These are phyloP conservation scores for Brachycybe producta DNA, from an alignment of 2,888 invertebrate genomes.

Conservation along the genomic window DNA sequence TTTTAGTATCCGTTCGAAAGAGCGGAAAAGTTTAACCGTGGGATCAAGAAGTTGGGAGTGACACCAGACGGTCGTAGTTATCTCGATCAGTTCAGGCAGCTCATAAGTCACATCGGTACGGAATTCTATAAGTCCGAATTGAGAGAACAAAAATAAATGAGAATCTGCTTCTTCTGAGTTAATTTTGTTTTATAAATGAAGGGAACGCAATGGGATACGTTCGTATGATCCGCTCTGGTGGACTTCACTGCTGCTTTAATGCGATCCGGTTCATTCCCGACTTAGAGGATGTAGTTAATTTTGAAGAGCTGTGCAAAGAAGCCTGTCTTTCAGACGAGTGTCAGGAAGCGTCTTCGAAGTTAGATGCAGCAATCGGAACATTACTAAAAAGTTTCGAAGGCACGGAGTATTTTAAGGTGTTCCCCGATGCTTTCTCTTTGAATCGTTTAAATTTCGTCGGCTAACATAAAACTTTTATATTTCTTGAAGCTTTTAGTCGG, in stretches of 20 bases:
- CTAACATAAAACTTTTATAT: background rate
- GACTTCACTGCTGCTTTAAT: conserved; percentile 79
- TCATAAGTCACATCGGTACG: conserved; percentile 82
- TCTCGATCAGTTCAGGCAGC: conserved; percentile 79
- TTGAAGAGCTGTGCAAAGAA: conserved; percentile 49
- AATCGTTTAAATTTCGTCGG: background rate
- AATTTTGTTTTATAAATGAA: conserved; percentile 25
- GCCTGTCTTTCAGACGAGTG: conserved; percentile 47
- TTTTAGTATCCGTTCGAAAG: conserved; percentile 59
- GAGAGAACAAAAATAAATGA: too few relatives aligned
- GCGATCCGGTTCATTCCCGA: conserved; percentile 80
- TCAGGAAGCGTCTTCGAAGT: conserved; percentile 51
- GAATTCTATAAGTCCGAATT: conserved; percentile 2
- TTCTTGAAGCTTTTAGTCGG: conserved; percentile 61
- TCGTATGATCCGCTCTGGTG: conserved; percentile 82
- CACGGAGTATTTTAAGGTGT: conserved; percentile 72
- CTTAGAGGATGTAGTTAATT: conserved; percentile 49
- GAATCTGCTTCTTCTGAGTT: background rate
- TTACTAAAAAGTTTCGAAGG: conserved; percentile 73
- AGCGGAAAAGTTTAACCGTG: conserved; percentile 85
- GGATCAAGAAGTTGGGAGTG: conserved; percentile 72
- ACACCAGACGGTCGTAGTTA: conserved; percentile 71
- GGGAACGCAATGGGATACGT: conserved; percentile 92
- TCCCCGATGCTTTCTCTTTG: conserved; percentile 15
- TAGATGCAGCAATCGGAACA: conserved; percentile 64